Percentiles rank a stretch among this genome's conserved stretches.
phyloP scores from a whole-genome alignment of 23 tunicate species.

The Corella eumyota region DNA sequence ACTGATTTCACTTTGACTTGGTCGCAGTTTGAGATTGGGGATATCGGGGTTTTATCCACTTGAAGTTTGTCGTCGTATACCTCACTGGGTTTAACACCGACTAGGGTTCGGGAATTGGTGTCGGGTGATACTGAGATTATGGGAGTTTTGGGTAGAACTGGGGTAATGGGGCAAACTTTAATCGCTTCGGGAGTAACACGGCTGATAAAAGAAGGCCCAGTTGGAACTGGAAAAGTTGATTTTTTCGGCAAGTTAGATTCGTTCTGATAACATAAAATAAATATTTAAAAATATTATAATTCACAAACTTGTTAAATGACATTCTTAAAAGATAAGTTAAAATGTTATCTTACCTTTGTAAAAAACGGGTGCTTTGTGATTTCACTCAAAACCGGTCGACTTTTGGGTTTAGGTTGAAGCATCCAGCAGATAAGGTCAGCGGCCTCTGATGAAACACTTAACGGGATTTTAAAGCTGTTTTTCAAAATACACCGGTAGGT shows the following conservation, averaged over 20 bases:
- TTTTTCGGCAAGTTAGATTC: too few species aligned
- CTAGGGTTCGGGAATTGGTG: neutral
- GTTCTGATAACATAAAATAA: too few species aligned
- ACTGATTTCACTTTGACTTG: too few species aligned
- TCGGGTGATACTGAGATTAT: neutral
- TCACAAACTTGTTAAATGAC: too few species aligned
- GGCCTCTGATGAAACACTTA: conserved; percentile 71
- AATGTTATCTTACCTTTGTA: conserved; percentile 69
- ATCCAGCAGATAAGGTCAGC: conserved; percentile 59
- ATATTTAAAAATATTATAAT: too few species aligned
- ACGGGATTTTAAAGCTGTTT: conserved; percentile 62
- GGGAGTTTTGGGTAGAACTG: neutral
- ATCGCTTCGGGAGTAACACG: too few species aligned
- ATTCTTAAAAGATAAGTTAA: too few species aligned
- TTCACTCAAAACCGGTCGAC: conserved; percentile 53
- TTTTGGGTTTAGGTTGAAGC: conserved; percentile 62
- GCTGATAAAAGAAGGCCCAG: too few species aligned
- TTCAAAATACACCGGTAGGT: conserved; percentile 90
- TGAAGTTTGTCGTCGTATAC: too few species aligned
- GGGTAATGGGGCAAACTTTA: too few species aligned
- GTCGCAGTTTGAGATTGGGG: neutral
- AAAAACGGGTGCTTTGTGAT: conserved; percentile 59
- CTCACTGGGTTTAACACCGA: neutral
- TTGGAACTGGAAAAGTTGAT: too few species aligned
- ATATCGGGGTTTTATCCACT: neutral